phyloP scores from a whole-genome alignment of 2,888 invertebrate genomes.

The Cryptocephalus moraei region DNA sequence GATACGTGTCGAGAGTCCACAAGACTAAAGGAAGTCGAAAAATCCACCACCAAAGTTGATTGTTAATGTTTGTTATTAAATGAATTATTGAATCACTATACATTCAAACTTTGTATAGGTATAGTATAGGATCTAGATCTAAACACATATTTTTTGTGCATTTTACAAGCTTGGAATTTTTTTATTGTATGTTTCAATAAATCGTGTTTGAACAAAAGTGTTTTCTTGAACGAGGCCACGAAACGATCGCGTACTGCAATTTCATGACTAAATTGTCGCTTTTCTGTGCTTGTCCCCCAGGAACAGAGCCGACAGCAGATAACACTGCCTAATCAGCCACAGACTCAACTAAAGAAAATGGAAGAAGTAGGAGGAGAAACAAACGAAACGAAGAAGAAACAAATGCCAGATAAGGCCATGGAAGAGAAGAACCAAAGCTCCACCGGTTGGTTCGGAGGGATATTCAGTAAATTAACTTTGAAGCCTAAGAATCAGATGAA shows the following conservation, averaged over 20 bases:
- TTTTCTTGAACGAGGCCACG: constrained; percentile 6
- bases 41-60: too few relatives aligned
- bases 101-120: too few relatives aligned
- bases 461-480: constrained; percentile 72
- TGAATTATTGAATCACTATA: too few relatives aligned
- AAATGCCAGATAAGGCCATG: constrained; percentile 15
- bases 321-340: constrained; percentile 45
- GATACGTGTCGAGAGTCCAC: too few relatives aligned
- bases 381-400: constrained; percentile 6
- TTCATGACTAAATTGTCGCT: constrained; percentile 31
- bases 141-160: constrained; percentile 14
- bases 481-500: constrained; percentile 92
- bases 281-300: constrained; percentile 27
- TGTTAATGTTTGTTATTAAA: too few relatives aligned
- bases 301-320: constrained; percentile 34
- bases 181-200: background rate
- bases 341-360: constrained; percentile 19
- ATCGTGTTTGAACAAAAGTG: background rate
- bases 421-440: constrained; percentile 21
- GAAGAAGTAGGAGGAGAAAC: constrained; percentile 1
- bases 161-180: constrained; percentile 13
- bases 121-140: background rate
- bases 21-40: too few relatives aligned
- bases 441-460: constrained; percentile 75
- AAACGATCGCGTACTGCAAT: constrained; percentile 16